Base-by-base conservation (phyloP, 1,140 invertebrate genomes). In the Tribolium castaneum region DNA sequence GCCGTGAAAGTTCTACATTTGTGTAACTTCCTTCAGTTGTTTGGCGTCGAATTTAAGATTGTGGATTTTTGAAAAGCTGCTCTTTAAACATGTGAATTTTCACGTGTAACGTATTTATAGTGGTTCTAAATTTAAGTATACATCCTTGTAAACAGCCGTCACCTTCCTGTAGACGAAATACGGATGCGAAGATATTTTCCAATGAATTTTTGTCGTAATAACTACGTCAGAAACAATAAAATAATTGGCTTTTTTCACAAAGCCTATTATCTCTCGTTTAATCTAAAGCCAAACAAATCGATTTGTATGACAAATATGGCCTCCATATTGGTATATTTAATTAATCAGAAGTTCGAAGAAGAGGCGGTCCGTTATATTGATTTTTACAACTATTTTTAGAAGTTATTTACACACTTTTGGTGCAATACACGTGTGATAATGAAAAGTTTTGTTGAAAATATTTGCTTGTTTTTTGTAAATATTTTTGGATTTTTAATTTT, bases 91-190 rank as follows among this genome's bases (percentile, higher is more conserved):
- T 66, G 59, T 66, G 25, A 30, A 66, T 66, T 66, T 66, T 66
- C 59, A 66, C 59, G 59, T 66, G 59, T 34, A 62, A 66, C 25
- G 59, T 73, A 35, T 73, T 52, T 73, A 73, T 51, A 52, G 52
- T 73, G 25, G 49, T 73, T 73, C 71, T 73, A 73, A 73, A 73
- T 73, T 73, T 73, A 73, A 52, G 49, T 50, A 50, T 22, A 19
- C 16, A 72, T 73, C 49, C 49, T 51, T 52, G 49, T 73, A 73
- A 73, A 73, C 71, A 73, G 49, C 22, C 50, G 45, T 72, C 71
- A 73, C 71, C 71, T 72, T 51, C 70, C 9, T 49, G 5, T 59
- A 4, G 56, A 45, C 25, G 59, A 35, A 62, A 1, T 7, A 25
- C 19, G 56, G 22, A 30, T 62, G 14, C 22, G 56, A 25, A 5